These are phyloP conservation scores for Diploptera punctata DNA, from an alignment of 2,888 invertebrate genomes.

Conservation along the genomic window DNA sequence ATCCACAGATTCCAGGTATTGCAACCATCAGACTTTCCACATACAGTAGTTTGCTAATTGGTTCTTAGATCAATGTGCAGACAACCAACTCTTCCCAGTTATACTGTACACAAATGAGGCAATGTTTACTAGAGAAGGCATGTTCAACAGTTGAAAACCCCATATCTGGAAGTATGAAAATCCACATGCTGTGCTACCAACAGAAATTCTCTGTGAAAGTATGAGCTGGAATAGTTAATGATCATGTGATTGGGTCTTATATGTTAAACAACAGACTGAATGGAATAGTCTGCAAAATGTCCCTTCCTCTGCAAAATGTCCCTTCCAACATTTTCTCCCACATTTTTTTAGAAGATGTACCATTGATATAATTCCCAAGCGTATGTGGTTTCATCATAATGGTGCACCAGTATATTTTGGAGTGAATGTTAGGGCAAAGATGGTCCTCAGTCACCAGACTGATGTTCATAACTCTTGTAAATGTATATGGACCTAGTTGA, in stretches of 20 bases:
- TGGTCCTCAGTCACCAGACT: no score
- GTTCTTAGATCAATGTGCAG: no score
- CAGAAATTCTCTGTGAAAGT: background rate
- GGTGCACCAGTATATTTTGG: background rate
- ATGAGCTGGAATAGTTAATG: background rate
- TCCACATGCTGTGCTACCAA: background rate
- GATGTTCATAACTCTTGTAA: no score
- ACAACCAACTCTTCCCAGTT: no score
- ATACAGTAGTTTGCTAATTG: no score
- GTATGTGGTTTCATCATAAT: background rate
- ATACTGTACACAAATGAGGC: background rate
- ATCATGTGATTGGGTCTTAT: conserved; percentile 7
- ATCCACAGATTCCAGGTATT: no score
- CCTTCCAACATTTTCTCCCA: background rate
- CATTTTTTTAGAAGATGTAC: background rate
- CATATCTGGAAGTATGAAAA: conserved; percentile 6
- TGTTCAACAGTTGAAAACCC: background rate
- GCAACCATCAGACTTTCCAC: no score
- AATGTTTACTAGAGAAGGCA: conserved; percentile 5
- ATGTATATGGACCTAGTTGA: no score
- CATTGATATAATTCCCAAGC: background rate
- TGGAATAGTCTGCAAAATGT: background rate
- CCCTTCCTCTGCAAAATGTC: background rate
- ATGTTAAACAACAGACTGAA: background rate
- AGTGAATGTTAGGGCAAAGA: background rate